Evolutionary conservation across 2,888 invertebrate species (phyloP), one percentile per base, ranked within the genome.

Genomic region (Lumbricus terrestris): DNA sequence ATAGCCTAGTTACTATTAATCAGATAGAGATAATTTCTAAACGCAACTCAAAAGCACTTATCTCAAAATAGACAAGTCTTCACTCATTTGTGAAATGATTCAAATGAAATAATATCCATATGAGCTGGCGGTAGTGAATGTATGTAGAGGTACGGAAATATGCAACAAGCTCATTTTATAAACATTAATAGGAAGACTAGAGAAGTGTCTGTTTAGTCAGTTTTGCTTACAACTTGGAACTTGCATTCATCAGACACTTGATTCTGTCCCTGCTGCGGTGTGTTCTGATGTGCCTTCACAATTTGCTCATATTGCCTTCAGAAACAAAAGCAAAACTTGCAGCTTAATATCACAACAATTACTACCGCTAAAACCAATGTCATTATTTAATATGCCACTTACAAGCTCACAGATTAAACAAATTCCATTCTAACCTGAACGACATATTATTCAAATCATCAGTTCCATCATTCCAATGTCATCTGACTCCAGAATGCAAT

Each of bases 201-300:
- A 69, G 20, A 23, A 47, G n/a, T 8, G n/a, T n/a, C 69, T 69
- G 69, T n/a, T n/a, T n/a, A n/a, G n/a, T n/a, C n/a, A n/a, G n/a
- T 69, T 85, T 20, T 40, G 89, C 96, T 96, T 96, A 98, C 98
- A 96, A 99, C 97, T 96, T 98, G 97, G 95, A 99, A 99, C 95
- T 99, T 99, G 88, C 98, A 97, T 95, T 98, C 98, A 95, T 99
- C 98, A 0, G 98, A 97, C 88, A 99, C 96, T 93, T 98, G 96
- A 93, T 97, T 97, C 94, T 98, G 97, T 89, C 97, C 97, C 82
- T 97, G 97, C 0, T 97, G 97, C 15, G 94, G 94, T 92, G 98
- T 97, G 8, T 97, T 97, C 94, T 98, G 98, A 95, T 99, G 98
- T 13, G 98, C 98, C 95, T 98, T 98, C 33, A 99, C 97, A 94